Percentiles rank a stretch among this genome's conserved stretches.
Evolutionary conservation across 2,113 vertebrate species (phyloP).

Genomic region (Eudorcas thomsonii): DNA sequence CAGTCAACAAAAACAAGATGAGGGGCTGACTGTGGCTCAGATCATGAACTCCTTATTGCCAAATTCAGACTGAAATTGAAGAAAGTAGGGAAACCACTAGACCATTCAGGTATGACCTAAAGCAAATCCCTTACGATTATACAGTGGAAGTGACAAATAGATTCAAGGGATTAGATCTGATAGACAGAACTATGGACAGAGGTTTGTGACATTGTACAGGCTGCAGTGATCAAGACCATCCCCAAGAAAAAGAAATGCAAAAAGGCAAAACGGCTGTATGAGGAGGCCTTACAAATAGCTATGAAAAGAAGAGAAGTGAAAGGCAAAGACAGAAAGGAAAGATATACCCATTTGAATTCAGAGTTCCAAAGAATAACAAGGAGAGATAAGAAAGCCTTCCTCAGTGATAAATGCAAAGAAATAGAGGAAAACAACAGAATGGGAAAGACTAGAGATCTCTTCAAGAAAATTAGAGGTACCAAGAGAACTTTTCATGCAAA

Average conservation of each 20-base stretch:
- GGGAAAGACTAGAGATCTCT: background rate
- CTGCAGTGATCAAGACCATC: background rate
- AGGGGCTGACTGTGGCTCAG: background rate
- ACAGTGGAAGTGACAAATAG: background rate
- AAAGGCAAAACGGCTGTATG: background rate
- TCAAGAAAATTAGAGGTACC: background rate
- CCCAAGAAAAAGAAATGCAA: background rate
- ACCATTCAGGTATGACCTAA: background rate
- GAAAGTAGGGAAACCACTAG: background rate
- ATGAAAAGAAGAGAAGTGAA: background rate
- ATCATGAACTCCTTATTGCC: background rate
- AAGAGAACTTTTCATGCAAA: background rate
- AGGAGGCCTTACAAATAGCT: background rate
- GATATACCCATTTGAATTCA: background rate
- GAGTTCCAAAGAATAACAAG: background rate
- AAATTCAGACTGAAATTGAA: background rate
- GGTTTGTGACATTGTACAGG: background rate
- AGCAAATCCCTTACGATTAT: background rate
- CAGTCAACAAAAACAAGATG: background rate
- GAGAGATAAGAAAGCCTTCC: background rate
- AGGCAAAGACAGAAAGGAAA: background rate
- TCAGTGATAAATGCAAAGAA: background rate
- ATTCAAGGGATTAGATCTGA: background rate
- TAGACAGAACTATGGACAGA: background rate
- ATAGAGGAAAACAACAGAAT: background rate